These are phyloP conservation scores for Anastatus disparis DNA, from an alignment of 1,140 invertebrate species.

Conservation along the genomic window DNA sequence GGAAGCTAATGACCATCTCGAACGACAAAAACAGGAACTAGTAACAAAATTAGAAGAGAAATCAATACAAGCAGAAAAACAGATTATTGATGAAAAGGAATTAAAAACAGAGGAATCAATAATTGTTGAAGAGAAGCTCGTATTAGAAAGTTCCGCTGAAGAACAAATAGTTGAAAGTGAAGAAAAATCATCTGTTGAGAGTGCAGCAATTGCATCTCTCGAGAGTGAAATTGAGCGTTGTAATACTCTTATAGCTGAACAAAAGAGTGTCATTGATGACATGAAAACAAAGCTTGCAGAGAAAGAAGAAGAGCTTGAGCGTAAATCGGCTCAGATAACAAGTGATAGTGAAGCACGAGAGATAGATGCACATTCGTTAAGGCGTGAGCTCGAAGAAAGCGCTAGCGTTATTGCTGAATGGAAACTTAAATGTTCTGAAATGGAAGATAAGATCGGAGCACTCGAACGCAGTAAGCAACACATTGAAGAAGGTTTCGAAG, in stretches of 20 bases:
- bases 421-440: constrained; percentile 57
- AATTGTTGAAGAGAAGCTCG: not conserved
- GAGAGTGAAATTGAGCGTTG: constrained; percentile 65
- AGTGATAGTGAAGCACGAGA: not conserved
- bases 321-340: constrained; percentile 43
- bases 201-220: constrained; percentile 49
- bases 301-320: constrained; percentile 53
- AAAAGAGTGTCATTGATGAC: constrained; percentile 60
- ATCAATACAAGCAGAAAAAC: constrained; percentile 42
- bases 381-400: constrained; percentile 53
- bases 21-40: constrained; percentile 45
- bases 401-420: constrained; percentile 55
- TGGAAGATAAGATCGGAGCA: constrained; percentile 53
- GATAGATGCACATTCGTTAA: constrained; percentile 29
- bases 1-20: constrained; percentile 47
- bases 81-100: constrained; percentile 48
- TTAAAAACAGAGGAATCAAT: not conserved
- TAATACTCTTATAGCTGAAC: constrained; percentile 63
- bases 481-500: constrained; percentile 48
- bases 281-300: constrained; percentile 51
- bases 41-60: constrained; percentile 49
- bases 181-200: too few relatives aligned
- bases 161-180: not conserved
- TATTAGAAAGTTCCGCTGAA: not conserved
- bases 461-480: constrained; percentile 49